Conservation (phyloP, 2,797 vertebrate genomes). For the Lophius americanus region DNA sequence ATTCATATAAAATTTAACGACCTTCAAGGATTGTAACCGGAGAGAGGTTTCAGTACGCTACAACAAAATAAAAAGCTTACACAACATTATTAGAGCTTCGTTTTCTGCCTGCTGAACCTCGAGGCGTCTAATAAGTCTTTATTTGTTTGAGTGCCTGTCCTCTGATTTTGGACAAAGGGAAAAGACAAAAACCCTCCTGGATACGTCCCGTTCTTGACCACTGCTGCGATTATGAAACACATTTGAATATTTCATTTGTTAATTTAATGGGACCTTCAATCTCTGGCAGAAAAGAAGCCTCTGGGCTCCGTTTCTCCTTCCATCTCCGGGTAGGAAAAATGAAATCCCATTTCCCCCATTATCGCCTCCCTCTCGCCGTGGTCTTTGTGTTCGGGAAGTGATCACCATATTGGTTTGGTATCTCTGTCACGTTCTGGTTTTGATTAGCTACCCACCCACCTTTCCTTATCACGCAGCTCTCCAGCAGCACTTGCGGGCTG, state of each 20-base stretch:
- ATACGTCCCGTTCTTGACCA: neutral
- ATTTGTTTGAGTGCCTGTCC: too few relatives aligned
- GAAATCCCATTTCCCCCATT: neutral
- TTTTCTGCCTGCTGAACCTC: too few relatives aligned
- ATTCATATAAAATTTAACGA: too few relatives aligned
- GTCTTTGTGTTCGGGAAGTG: slow-evolving; percentile 17
- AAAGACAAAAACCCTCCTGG: too few relatives aligned
- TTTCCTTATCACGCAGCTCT: slow-evolving; percentile 51
- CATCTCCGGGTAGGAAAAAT: slow-evolving; percentile 16
- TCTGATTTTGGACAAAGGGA: too few relatives aligned
- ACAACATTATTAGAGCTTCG: too few relatives aligned
- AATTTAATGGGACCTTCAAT: slow-evolving; percentile 2
- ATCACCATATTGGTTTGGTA: slow-evolving; percentile 24
- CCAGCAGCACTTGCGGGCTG: slow-evolving; percentile 40
- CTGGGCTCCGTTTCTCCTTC: neutral
- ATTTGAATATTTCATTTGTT: neutral
- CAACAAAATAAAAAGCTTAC: too few relatives aligned
- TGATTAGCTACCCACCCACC: slow-evolving; percentile 1
- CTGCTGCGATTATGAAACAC: neutral
- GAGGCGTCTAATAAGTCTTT: too few relatives aligned
- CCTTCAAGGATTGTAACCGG: too few relatives aligned
- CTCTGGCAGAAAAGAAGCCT: slow-evolving; percentile 4
- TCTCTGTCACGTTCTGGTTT: slow-evolving; percentile 26
- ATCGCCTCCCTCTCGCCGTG: slow-evolving; percentile 2
- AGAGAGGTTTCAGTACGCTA: too few relatives aligned